Evolutionary conservation across 2,888 invertebrate genomes (phyloP).

Genomic region (Pammene aurita): DNA sequence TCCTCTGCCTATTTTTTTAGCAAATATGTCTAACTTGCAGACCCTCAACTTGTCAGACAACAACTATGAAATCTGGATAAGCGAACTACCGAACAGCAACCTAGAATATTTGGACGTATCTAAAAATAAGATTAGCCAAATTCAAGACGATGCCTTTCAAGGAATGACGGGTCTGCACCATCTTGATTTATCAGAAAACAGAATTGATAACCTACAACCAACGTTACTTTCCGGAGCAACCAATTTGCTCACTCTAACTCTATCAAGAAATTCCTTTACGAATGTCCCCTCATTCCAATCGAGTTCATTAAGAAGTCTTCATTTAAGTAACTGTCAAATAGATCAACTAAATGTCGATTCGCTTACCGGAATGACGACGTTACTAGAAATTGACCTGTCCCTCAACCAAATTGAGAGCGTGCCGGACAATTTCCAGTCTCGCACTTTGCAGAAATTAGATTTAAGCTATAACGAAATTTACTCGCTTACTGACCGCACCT

Average conservation of each 20-base stretch:
- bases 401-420: constrained; percentile 86
- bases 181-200: constrained; percentile 88
- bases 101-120: constrained; percentile 86
- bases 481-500: constrained; percentile 83
- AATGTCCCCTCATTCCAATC: constrained; percentile 82
- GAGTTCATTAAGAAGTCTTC: constrained; percentile 81
- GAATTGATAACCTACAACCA: constrained; percentile 82
- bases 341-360: constrained; percentile 75
- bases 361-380: constrained; percentile 81
- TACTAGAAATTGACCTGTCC: constrained; percentile 85
- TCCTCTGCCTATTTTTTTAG: constrained; percentile 72
- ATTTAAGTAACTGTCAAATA: constrained; percentile 86
- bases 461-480: constrained; percentile 84
- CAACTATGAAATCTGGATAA: constrained; percentile 70
- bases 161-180: constrained; percentile 80
- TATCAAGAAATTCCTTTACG: constrained; percentile 86
- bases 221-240: constrained; percentile 82
- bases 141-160: constrained; percentile 84
- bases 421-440: constrained; percentile 83
- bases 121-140: constrained; percentile 84
- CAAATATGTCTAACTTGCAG: constrained; percentile 76
- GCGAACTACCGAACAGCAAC: constrained; percentile 56
- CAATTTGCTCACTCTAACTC: constrained; percentile 82
- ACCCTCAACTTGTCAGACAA: constrained; percentile 85
- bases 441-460: constrained; percentile 84